phyloP scores from a whole-genome alignment of 2,888 invertebrate species.

The Apodemia hepburni region DNA sequence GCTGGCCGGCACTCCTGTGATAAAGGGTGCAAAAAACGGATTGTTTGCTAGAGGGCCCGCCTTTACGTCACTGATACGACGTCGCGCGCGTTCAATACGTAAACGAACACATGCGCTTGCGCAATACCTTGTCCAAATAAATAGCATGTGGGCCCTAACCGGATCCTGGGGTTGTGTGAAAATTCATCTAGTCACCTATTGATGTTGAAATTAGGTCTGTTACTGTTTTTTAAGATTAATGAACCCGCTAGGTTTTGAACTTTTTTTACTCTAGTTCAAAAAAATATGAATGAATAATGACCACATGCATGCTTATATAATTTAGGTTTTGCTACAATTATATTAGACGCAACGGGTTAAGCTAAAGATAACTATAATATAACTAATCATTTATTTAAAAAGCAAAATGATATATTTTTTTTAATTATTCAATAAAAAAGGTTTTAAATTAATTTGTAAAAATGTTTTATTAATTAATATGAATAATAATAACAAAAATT shows the following conservation, averaged over 20 bases:
- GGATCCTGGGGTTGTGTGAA: conserved; percentile 65
- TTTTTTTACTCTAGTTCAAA: neutral
- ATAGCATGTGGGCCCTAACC: conserved; percentile 65
- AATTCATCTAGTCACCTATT: conserved; percentile 36
- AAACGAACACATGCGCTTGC: conserved; percentile 62
- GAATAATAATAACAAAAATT: no score
- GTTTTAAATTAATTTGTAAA: no score
- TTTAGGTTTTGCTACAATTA: no score
- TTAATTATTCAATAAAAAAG: no score
- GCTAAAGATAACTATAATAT: no score
- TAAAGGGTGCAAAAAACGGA: conserved; percentile 76
- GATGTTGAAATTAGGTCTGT: conserved; percentile 4
- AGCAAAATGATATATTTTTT: no score
- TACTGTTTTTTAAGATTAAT: neutral
- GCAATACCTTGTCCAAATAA: conserved; percentile 69
- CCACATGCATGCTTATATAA: neutral
- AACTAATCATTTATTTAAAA: no score
- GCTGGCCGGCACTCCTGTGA: conserved; percentile 65
- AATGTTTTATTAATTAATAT: no score
- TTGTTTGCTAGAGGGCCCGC: conserved; percentile 70
- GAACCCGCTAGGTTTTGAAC: neutral
- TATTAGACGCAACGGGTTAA: no score
- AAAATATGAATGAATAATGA: neutral
- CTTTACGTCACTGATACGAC: conserved; percentile 67
- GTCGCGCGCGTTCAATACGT: conserved; percentile 59